phyloP scores from a whole-genome alignment of 1,140 invertebrate genomes.

The Bombus polaris region DNA sequence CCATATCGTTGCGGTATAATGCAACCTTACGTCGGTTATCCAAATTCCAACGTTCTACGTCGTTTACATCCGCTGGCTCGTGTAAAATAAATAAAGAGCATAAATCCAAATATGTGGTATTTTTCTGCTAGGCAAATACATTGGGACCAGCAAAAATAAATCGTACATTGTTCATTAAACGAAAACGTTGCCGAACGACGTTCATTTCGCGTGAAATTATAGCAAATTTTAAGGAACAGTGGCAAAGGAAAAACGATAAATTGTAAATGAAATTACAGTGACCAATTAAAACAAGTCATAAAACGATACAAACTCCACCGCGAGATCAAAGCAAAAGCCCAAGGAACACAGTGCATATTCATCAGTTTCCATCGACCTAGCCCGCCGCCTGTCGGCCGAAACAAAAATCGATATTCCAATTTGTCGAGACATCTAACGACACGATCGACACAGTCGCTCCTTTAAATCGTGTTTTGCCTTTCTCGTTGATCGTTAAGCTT shows the following conservation, averaged over 20 bases:
- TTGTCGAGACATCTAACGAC: neutral
- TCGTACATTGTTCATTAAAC: neutral
- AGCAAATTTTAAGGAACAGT: neutral
- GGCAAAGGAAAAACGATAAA: neutral
- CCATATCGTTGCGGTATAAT: neutral
- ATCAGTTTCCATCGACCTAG: neutral
- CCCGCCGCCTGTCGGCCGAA: neutral
- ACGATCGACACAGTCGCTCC: neutral
- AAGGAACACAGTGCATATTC: slow-evolving; percentile 4
- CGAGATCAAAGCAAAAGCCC: neutral
- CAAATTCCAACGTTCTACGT: neutral
- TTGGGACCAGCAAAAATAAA: neutral
- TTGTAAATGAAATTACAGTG: neutral
- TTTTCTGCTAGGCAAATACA: neutral
- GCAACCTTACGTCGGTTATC: neutral
- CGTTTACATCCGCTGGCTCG: neutral
- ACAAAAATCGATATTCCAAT: slow-evolving; percentile 31
- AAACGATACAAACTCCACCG: neutral
- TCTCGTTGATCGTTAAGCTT: slow-evolving; percentile 1
- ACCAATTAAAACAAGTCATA: neutral
- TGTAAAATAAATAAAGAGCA: neutral
- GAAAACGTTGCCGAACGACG: neutral
- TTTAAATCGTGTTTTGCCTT: neutral
- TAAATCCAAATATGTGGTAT: neutral
- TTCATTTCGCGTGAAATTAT: neutral